Evolutionary conservation across 1,140 invertebrate genomes (phyloP), one percentile per base, ranked within the genome.

Genomic region (Caenorhabditis latens): DNA sequence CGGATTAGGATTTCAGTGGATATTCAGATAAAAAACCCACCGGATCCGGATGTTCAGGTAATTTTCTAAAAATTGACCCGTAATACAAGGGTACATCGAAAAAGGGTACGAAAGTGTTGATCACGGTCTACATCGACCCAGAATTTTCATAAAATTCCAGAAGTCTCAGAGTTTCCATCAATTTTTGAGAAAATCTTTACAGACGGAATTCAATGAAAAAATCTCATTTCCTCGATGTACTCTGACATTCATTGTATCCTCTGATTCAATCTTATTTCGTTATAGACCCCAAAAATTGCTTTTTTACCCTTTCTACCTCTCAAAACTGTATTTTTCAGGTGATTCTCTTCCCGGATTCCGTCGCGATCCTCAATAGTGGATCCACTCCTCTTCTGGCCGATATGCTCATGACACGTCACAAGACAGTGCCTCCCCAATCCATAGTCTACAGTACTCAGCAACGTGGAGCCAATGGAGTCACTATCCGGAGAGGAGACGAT

Each of bases 291-390:
- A 32, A 32, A 32, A 32, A 2, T 43, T 14, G 67, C 32, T 50
- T 9, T 19, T 61, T 40, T 21, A n/a, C 24, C 6, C 40, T 50
- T 46, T 50, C 21, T 50, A 8, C 9, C 16, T 53, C 13, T 14
- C 50, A 53, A 79, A 40, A 86, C 21, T 46, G 11, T 24, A 19
- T 7, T 19, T 88, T 58, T 40, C 79, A 83, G 40, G 58, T 90
- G 1, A 84, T 90, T 32, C 24, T 79, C 8, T 92, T 92, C 85
- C 86, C 85, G 14, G n/a, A 65, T 13, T 55, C 87, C 16, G 75
- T 93, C 16, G 84, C 55, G n/a, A n/a, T 92, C 14, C 82, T 92
- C 9, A 91, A 87, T 24, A 88, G 92, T 32, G 90, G 92, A 13
- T 86, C 57, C 11, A 75, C 87, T 8, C 83, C 79, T 14, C 63